Percentiles rank a stretch among this genome's conserved stretches.
Conservation (phyloP, 2,797 vertebrate species). For the Protonibea diacanthus region DNA sequence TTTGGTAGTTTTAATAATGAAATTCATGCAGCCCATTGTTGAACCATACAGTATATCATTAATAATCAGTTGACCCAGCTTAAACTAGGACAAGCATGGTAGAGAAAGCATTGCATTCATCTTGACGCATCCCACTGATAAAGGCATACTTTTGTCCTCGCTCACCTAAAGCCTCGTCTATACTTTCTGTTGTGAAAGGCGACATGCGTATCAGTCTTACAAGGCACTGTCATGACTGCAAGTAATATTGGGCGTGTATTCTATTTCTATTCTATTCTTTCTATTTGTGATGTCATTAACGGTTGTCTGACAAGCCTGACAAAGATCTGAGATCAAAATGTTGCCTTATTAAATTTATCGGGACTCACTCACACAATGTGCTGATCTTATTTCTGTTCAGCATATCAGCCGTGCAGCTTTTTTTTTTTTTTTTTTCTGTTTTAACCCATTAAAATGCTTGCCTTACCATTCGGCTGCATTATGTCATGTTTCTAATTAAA, state of each 20-base stretch:
- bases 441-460: too few relatives aligned
- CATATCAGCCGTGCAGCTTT: not conserved
- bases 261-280: too few relatives aligned
- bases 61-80: conserved; percentile 29
- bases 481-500: conserved; percentile 40
- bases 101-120: not conserved
- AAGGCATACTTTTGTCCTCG: not conserved
- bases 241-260: conserved; percentile 15
- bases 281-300: conserved; percentile 23
- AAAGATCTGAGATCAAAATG: conserved; percentile 25
- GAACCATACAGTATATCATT: not conserved
- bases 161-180: not conserved
- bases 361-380: not conserved
- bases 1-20: conserved; percentile 44
- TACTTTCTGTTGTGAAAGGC: conserved; percentile 25
- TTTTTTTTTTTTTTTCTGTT: not conserved
- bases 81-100: conserved; percentile 31
- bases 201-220: not conserved
- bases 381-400: conserved; percentile 13
- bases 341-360: conserved; percentile 14
- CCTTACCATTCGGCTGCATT: conserved; percentile 9
- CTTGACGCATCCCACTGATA: conserved; percentile 14
- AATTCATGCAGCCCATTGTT: conserved; percentile 26
- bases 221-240: too few relatives aligned
- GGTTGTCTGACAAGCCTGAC: conserved; percentile 14